Evolutionary conservation across 2,113 vertebrate species (phyloP).

Genomic region (Nerophis lumbriciformis): DNA sequence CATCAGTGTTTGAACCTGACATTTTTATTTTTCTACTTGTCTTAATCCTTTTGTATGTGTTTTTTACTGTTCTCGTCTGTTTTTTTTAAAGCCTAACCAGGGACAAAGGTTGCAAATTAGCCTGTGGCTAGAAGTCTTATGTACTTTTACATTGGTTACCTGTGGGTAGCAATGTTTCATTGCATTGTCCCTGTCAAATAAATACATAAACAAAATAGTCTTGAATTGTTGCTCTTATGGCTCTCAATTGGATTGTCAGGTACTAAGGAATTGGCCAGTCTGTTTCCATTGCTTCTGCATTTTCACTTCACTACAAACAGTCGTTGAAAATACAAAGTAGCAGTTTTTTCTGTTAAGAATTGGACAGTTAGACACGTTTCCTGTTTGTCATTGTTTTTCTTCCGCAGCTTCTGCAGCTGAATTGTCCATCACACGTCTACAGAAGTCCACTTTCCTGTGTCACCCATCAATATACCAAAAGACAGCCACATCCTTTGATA

Average conservation of each 20-base stretch:
- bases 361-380: neutral
- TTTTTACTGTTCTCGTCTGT: no score
- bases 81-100: no score
- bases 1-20: no score
- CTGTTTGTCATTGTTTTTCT: constrained; percentile 9
- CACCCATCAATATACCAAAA: constrained; percentile 39
- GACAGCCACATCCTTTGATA: constrained; percentile 59
- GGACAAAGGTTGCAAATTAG: no score
- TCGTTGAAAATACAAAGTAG: no score
- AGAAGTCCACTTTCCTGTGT: constrained; percentile 33
- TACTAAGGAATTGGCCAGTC: neutral
- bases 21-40: no score
- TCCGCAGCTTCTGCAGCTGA: constrained; percentile 6
- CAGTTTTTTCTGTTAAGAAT: neutral
- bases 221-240: neutral
- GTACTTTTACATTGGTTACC: no score
- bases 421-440: constrained; percentile 27
- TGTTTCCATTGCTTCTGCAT: neutral
- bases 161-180: no score
- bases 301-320: neutral
- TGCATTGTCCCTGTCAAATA: no score
- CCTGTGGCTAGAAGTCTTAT: no score
- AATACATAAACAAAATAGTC: no score
- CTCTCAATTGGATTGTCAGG: neutral
- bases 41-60: no score